These are phyloP conservation scores for Porphyrio hochstetteri DNA, from an alignment of 2,113 vertebrate species.

Conservation along the genomic window DNA sequence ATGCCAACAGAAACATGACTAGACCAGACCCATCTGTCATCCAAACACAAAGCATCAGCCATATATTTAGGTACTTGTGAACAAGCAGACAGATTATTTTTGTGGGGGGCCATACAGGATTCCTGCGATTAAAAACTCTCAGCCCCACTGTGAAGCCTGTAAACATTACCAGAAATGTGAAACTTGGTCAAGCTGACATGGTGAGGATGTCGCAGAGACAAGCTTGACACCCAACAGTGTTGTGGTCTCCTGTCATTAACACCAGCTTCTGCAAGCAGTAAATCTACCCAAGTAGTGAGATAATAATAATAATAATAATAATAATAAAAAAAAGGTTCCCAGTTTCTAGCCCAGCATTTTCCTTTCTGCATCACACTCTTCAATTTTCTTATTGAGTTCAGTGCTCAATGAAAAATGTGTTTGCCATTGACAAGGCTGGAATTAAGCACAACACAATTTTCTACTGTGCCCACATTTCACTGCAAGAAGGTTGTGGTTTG, in stretches of 20 bases:
- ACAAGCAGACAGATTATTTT: background rate
- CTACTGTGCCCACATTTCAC: background rate
- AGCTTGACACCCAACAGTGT: background rate
- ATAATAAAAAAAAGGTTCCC: background rate
- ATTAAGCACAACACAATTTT: background rate
- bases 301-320: too few relatives aligned
- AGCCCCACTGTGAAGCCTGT: background rate
- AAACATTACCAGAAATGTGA: background rate
- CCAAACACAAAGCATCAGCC: background rate
- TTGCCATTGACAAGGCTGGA: background rate
- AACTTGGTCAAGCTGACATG: background rate
- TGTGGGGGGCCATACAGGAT: background rate
- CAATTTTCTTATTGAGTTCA: background rate
- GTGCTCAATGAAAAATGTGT: background rate
- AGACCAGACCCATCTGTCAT: background rate
- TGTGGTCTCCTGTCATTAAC: background rate
- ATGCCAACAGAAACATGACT: background rate
- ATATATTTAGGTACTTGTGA: background rate
- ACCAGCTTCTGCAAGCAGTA: background rate
- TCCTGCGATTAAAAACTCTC: background rate
- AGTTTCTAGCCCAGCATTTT: background rate
- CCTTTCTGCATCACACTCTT: background rate
- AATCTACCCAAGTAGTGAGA: background rate
- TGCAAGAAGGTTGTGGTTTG: background rate
- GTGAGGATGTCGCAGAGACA: background rate